Conservation (phyloP, 2,888 invertebrate species). For the Acanthosepion esculentum region DNA sequence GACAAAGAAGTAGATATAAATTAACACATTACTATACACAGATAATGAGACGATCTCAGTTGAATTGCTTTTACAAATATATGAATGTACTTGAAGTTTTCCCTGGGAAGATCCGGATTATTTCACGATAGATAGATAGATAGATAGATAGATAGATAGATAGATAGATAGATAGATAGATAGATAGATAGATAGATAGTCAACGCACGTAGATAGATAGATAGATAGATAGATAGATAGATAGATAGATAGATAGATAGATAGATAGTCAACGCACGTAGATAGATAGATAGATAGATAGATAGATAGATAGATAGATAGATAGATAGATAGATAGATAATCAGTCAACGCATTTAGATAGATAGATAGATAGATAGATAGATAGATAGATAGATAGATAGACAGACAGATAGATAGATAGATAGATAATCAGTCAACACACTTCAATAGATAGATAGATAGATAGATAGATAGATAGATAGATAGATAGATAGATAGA, state of each 20-base stretch:
- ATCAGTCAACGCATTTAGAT: no score
- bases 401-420: neutral
- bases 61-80: neutral
- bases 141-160: neutral
- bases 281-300: conserved; percentile 33
- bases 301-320: neutral
- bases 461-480: neutral
- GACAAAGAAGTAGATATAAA: neutral
- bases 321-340: neutral
- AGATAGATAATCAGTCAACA: no score
- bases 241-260: neutral
- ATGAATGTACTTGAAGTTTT: neutral
- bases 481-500: conserved; percentile 33
- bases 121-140: no score
- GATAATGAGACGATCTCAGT: neutral
- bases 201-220: no score
- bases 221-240: no score
- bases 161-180: neutral
- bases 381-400: neutral
- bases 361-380: no score
- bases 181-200: neutral
- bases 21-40: neutral
- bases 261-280: no score
- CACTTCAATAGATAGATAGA: neutral
- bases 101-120: neutral